Base-by-base conservation (phyloP, 2,113 vertebrate species). In the Mirza zaza region DNA sequence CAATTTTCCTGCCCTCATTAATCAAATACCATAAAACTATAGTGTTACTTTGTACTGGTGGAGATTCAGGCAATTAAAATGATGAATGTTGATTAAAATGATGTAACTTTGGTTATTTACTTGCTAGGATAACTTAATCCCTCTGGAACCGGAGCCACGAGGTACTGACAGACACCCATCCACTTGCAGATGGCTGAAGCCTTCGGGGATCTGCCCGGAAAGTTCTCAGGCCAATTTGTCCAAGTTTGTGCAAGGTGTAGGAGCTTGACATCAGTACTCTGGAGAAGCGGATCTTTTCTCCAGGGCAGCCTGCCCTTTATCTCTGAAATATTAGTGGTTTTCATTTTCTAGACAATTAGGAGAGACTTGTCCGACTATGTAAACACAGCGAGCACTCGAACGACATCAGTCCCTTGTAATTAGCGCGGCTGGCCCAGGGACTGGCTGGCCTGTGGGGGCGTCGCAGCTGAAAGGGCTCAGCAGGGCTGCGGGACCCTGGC, bases 331-430 rank as follows among this genome's bases (percentile, higher is more conserved):
- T 91, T 39, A 75, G 39, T 45, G 34, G 76, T 97, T 97, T 90
- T 87, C 32, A 34, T 65, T 52, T 86, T 87, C 96, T 48, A 36
- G 23, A 48, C 70, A 96, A 93, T 75, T 68, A 2, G 70, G 82
- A 96, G 83, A 96, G 94, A 96, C 93, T 98, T 92, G 95, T 96
- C 95, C 70, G 98, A 97, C 97, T 98, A 96, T 98, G 98, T 98
- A 98, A 99, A 99, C 99, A 99, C 98, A 97, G 99, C 99, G 98
- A 97, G 98, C 99, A 99, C 99, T 99, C 99, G 98, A 98, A 98
- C 98, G 98, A 99, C 99, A 98, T 99, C 99, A 99, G 99, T 99
- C 99, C 98, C 98, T 99, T 99, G 99, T 99, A 99, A 99, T 99
- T 99, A 99, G 99, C 98, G 98, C 99, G 99, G 99, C 98, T 98